Evolutionary conservation across 2,113 vertebrate species (phyloP), one percentile per base, ranked within the genome.

Genomic region (Phycodurus eques): DNA sequence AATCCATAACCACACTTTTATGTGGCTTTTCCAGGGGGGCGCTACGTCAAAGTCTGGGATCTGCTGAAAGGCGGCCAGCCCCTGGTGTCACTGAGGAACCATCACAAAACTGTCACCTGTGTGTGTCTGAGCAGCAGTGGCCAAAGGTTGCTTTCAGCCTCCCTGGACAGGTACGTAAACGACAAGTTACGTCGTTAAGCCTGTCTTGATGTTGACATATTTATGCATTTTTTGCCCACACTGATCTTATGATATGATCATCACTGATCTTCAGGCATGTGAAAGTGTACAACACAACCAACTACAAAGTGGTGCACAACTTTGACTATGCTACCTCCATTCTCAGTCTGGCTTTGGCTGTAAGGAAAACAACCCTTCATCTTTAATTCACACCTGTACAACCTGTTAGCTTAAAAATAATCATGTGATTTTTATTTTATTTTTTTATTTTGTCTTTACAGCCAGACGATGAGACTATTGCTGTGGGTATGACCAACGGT

Each of bases 31-130:
- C 9, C 75, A 99, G 97, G 97, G 43, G 97, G 97, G 2, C 95
- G 96, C 0, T 95, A 95, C 13, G 94, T 99, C 68, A 99, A 98
- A 89, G 92, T 99, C 33, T 99, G 98, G 98, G 97, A 99, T 88
- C 78, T 98, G 68, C 86, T 98, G 0, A 99, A 95, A 92, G 96
- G 96, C 0, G 98, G 98, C 43, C 97, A 98, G 33, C 90, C 95
- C 49, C 88, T 99, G 2, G 96, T 96, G 62, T 98, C 96, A 43
- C 88, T 99, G 86, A 98, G 92, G 89, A 98, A 98, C 90, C 96
- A 99, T 78, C 97, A 99, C 87, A 99, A 99, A 91, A 99, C 97
- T 0, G 96, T 99, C 71, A 99, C 97, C 0, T 94, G 92, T 78
- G 91, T 99, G 68, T 96, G 93, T 90, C 90, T 99, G 73, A 95